Base-by-base conservation (phyloP, 2,113 vertebrate species). In the Neodontobutis hainanensis region DNA sequence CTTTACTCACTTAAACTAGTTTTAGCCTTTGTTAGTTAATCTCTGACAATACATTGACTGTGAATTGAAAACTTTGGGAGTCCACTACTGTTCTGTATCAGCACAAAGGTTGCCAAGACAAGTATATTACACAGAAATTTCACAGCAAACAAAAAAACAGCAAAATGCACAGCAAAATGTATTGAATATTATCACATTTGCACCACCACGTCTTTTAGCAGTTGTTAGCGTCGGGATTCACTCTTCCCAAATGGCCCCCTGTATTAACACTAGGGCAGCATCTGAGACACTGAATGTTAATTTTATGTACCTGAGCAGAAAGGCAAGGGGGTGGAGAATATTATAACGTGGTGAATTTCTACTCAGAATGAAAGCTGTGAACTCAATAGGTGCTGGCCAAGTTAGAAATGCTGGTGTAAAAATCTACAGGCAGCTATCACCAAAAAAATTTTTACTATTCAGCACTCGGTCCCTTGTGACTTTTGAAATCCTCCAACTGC, bases 271-370 rank as follows among this genome's bases (percentile, higher is more conserved):
- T 14, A 5, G 12, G 8, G 44, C 8, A 14, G 11, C 51, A 11
- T 14, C 51, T 14, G 27, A 34, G 27, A 55, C 52, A 55, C 7
- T 38, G n/a, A 55, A 55, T 55, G n/a, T 38, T 55, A 55, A 36
- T 36, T n/a, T 55, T 11, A 55, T 38, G 36, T 36, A 36, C 52
- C 14, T 36, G 12, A 38, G 14, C n/a, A 14, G 34, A 55, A 34
- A 32, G 19, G 19, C 19, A 27, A 36, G 1, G 35, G 38, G 52
- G 34, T 38, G 7, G 7, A 34, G 36, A 55, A 52, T 10, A 12
- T 59, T 36, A 58, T 68, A 36, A 34, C 12, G 51, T 50, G 14
- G 42, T 65, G 46, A 50, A 69, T 65, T 52, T 48, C 5, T 59
- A 15, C 38, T 53, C 51, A 59, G 40, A 55, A 35, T 32, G 4